Conservation (phyloP, 92 coral and sea anemone genomes). For the Hydrozoanthus gracilis region DNA sequence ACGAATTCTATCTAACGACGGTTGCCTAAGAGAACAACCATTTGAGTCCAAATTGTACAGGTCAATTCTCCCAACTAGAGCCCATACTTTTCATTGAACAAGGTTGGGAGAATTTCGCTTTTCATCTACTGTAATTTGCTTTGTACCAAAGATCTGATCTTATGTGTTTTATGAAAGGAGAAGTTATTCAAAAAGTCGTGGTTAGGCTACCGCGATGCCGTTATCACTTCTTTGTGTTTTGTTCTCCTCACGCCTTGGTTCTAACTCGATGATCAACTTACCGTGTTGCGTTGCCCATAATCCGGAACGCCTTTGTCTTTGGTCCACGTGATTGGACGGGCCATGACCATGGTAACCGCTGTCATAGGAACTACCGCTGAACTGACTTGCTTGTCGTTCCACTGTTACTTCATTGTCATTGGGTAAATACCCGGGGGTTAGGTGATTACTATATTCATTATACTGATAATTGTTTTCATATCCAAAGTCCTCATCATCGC, state of each 20-base stretch:
- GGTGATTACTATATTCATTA: slow-evolving; percentile 29
- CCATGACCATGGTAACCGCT: slow-evolving; percentile 92
- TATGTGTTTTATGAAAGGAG: too few relatives aligned
- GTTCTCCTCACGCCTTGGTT: too few relatives aligned
- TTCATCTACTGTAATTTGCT: too few relatives aligned
- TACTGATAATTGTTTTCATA: slow-evolving; percentile 77
- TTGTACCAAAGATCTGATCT: too few relatives aligned
- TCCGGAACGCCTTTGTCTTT: slow-evolving; percentile 81
- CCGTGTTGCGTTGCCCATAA: slow-evolving; percentile 79
- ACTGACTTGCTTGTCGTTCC: slow-evolving; percentile 84
- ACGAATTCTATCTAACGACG: too few relatives aligned
- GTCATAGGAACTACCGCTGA: slow-evolving; percentile 93
- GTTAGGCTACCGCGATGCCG: background rate
- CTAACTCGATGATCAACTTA: slow-evolving; percentile 55
- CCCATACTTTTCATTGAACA: too few relatives aligned
- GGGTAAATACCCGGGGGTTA: slow-evolving; percentile 63
- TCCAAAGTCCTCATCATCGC: slow-evolving; percentile 69
- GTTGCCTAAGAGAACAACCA: too few relatives aligned
- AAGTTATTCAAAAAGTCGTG: background rate
- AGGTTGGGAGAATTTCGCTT: too few relatives aligned
- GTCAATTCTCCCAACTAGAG: too few relatives aligned
- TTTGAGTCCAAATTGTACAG: too few relatives aligned
- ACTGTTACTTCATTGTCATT: slow-evolving; percentile 54
- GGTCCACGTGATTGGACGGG: slow-evolving; percentile 44
- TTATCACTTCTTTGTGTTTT: background rate